Base-by-base conservation (phyloP, 2,888 invertebrate species). In the Trichacis sp. region DNA sequence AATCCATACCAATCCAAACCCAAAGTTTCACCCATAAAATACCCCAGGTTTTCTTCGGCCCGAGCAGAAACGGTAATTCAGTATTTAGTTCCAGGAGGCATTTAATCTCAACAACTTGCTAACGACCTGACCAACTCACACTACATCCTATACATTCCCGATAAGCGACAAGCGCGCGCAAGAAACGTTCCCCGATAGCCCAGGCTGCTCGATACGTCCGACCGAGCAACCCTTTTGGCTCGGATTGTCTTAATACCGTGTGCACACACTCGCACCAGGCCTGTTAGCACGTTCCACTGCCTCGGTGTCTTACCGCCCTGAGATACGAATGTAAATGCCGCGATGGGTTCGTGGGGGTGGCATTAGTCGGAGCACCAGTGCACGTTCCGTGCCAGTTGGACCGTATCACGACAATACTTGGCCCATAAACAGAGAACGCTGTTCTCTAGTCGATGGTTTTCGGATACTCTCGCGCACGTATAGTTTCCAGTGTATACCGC, bases 101-200 rank as follows among this genome's bases (percentile, higher is more conserved):
- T 83, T 84, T 82, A 83, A 82, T 81, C 82, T 82, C 77, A 78
- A 81, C 80, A 79, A 83, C 79, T 82, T 77, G 81, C 82, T 83
- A 83, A 83, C 82, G 83, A 83, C 83, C 80, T 81, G 83, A 80
- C 83, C 80, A 80, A 81, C 78, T 77, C 75, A 64, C 68, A 54
- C 49, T 46, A 49, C 56, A 60, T 64, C 75, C 75, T 80, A 77
- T 80, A 79, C 81, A 77, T 82, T 79, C 74, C 79, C 82, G 83
- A 83, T 82, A 82, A 81, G 82, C 63, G 77, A 76, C 73, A 74
- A 74, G 73, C 60, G 47, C 47, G 68, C 61, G 72, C 79, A 79
- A 81, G 81, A 82, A 82, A 76, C 81, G 73, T 77, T 77, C 78
- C 68, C 79, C 82, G 78, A 79, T 77, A 77, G 69, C 70, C 54